These are phyloP conservation scores for Hippopotamus amphibius DNA, from an alignment of 2,113 vertebrate species.

Conservation along the genomic window DNA sequence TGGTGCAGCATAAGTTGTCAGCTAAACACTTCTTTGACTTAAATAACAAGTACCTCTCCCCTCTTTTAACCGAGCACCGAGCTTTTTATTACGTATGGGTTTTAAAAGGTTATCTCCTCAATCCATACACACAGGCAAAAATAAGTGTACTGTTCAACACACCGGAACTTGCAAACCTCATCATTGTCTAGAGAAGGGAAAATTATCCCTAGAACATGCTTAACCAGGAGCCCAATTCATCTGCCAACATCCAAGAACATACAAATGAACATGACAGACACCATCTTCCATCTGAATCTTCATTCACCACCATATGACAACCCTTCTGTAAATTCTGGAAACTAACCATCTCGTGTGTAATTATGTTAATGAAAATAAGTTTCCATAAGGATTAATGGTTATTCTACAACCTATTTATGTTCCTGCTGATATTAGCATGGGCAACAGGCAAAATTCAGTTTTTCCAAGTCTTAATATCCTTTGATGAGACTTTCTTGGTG, in stretches of 20 bases:
- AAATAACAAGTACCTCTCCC: background rate
- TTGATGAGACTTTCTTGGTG: background rate
- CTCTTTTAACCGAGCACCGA: constrained; percentile 28
- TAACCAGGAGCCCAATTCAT: constrained; percentile 95
- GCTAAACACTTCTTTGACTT: too few relatives aligned
- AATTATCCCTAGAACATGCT: constrained; percentile 37
- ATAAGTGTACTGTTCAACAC: background rate
- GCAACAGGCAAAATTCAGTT: background rate
- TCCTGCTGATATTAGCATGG: background rate
- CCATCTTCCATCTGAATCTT: constrained; percentile 93
- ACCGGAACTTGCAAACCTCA: background rate
- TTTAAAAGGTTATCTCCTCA: constrained; percentile 39
- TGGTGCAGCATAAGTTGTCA: too few relatives aligned
- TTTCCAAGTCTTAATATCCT: background rate
- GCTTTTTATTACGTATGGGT: constrained; percentile 64
- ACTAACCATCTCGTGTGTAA: background rate
- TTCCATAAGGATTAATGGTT: background rate
- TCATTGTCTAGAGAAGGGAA: background rate
- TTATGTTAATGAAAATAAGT: constrained; percentile 18
- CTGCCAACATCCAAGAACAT: constrained; percentile 92
- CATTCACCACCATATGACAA: constrained; percentile 93
- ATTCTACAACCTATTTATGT: constrained; percentile 21
- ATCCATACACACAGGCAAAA: constrained; percentile 37
- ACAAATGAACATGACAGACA: constrained; percentile 95
- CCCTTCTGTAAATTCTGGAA: constrained; percentile 83